Conservation (phyloP, 92 coral and sea anemone genomes). For the Metridium senile region DNA sequence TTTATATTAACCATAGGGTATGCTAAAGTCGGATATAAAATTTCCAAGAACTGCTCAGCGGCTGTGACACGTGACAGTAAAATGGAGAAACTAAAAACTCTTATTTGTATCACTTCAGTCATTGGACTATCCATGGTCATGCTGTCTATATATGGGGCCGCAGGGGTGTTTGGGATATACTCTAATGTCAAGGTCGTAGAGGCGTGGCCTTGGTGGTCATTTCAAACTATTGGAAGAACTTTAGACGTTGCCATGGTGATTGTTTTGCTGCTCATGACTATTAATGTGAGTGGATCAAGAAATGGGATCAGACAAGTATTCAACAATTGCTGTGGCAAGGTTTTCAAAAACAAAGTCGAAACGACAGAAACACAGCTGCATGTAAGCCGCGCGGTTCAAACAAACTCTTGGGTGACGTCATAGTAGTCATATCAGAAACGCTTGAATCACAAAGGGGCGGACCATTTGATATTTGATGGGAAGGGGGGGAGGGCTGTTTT, state of each 20-base stretch:
- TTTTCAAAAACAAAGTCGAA: slow-evolving; percentile 27
- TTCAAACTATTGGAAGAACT: slow-evolving; percentile 74
- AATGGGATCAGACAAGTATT: slow-evolving; percentile 5
- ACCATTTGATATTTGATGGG: too few relatives aligned
- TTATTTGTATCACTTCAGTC: slow-evolving; percentile 64
- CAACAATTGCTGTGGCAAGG: too few relatives aligned
- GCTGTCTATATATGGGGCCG: slow-evolving; percentile 80
- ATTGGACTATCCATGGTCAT: slow-evolving; percentile 42
- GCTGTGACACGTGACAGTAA: slow-evolving; percentile 51
- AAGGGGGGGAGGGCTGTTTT: too few relatives aligned
- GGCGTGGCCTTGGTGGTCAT: slow-evolving; percentile 97
- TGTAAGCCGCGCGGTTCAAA: neutral
- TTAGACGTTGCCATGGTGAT: slow-evolving; percentile 69
- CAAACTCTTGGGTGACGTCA: slow-evolving; percentile 17
- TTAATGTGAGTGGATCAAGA: slow-evolving; percentile 29
- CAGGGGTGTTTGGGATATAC: slow-evolving; percentile 95
- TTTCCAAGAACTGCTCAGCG: slow-evolving; percentile 71
- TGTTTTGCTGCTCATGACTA: slow-evolving; percentile 62
- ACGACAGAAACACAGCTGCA: neutral
- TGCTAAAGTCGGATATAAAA: slow-evolving; percentile 77
- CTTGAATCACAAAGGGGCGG: too few relatives aligned
- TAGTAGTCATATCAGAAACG: too few relatives aligned
- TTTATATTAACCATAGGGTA: slow-evolving; percentile 70
- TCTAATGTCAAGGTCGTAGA: slow-evolving; percentile 71
- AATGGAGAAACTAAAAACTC: slow-evolving; percentile 69